A percentile compares a stretch with the other conserved stretches of the same genome.
These are phyloP conservation scores for Lucinisca nassula DNA, from an alignment of 2,888 invertebrate species.

Conservation along the genomic window DNA sequence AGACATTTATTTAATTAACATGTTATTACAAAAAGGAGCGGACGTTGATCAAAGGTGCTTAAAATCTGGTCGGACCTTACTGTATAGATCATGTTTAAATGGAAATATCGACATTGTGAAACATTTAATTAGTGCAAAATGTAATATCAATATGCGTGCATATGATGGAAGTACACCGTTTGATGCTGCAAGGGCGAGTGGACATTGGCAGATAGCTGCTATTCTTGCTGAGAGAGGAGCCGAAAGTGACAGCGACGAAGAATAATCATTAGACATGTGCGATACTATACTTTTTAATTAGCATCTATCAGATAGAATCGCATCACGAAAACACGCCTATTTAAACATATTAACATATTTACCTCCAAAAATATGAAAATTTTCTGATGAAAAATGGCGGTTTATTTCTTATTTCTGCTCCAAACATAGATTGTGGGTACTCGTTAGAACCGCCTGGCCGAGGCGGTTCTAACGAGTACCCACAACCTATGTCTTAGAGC, in stretches of 20 bases:
- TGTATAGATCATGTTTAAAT: conserved; percentile 39
- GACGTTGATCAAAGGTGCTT: conserved; percentile 46
- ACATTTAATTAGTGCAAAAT: conserved; percentile 26
- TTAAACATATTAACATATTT: too few species aligned
- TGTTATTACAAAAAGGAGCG: conserved; percentile 44
- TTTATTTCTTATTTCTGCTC: too few species aligned
- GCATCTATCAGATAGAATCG: too few species aligned
- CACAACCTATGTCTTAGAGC: too few species aligned
- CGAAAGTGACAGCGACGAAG: not conserved
- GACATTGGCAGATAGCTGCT: conserved; percentile 34
- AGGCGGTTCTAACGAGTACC: too few species aligned
- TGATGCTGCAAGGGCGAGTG: conserved; percentile 54
- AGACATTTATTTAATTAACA: conserved; percentile 36
- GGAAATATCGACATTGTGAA: conserved; percentile 42
- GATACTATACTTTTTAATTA: too few species aligned
- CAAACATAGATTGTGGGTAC: too few species aligned
- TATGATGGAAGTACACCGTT: conserved; percentile 60
- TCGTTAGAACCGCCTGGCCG: too few species aligned
- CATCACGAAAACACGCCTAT: too few species aligned
- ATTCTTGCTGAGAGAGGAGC: conserved; percentile 51
- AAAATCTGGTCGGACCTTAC: conserved; percentile 54
- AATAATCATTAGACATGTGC: too few species aligned
- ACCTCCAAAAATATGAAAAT: too few species aligned
- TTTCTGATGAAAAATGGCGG: too few species aligned
- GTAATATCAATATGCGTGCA: conserved; percentile 58